These are phyloP conservation scores for mouse (Mus musculus) DNA, from an alignment of 2,113 vertebrate species.

Conservation along the genomic window GRCm39 chr8:47803501-47804000, in stretches of 20 bases:
- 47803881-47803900: slow-evolving; percentile 34
- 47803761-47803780: slow-evolving; percentile 38
- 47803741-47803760: background rate
- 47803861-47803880: background rate
- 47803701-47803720: background rate
- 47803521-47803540: slow-evolving; percentile 52
- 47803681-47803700: background rate
- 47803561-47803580: slow-evolving; percentile 52
- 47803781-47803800: background rate
- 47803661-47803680: background rate
- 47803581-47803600: slow-evolving; percentile 43
- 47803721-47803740: background rate
- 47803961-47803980: background rate
- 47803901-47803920: background rate
- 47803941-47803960: slow-evolving; percentile 2
- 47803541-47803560: slow-evolving; percentile 46
- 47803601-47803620: background rate
- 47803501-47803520: slow-evolving; percentile 47
- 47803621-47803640: background rate
- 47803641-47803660: background rate
- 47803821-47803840: background rate
- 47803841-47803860: background rate
- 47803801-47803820: background rate
- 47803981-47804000: slow-evolving; percentile 7
- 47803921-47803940: slow-evolving; percentile 10